Base-by-base conservation (phyloP, 2,888 invertebrate genomes). In the Epinotia demarniana region DNA sequence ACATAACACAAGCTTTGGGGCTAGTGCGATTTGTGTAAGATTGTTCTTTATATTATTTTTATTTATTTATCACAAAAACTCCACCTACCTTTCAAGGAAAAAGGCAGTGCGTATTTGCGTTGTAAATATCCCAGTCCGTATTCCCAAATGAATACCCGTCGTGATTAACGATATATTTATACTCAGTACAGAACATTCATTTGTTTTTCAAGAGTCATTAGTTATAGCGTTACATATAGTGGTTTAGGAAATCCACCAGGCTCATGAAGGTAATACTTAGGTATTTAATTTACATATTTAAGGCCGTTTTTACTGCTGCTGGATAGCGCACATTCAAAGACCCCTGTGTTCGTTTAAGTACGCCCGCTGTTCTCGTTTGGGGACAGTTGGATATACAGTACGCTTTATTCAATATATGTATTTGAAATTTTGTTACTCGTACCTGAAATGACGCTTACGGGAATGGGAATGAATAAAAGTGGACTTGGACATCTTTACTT, bases 101-200 rank as follows among this genome's bases (percentile, higher is more conserved):
- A 13, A 23, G 58, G 19, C 12, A 19, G 58, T 16, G 27, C 27
- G 8, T 12, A 60, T 63, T 53, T 53, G 19, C 53, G 62, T 71
- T 33, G n/a, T 62, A 53, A 62, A 71, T n/a, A 63, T 71, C 55
- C 62, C 9, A 13, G 19, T 33, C 53, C 8, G 49, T 55, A 71
- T 71, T 63, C 53, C 71, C 62, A 62, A 18, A 61, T 33, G 70
- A 18, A 62, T 55, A 5, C 39, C 5, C 61, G 16, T 27, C 12
- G 27, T 23, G 69, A 46, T 60, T 69, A 46, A 69, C 49, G 49
- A 6, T 58, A 53, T 27, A 46, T 60, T 70, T 61, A 60, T 61
- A 46, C 49, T 16, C 27, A 27, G 46, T 27, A 12, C n/a, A n/a
- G 18, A 27, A 60, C 60, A 23, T 11, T 61, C 33, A 62, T 71